These are phyloP conservation scores for Coreius guichenoti DNA, from an alignment of 2,797 vertebrate species.

Conservation along the genomic window DNA sequence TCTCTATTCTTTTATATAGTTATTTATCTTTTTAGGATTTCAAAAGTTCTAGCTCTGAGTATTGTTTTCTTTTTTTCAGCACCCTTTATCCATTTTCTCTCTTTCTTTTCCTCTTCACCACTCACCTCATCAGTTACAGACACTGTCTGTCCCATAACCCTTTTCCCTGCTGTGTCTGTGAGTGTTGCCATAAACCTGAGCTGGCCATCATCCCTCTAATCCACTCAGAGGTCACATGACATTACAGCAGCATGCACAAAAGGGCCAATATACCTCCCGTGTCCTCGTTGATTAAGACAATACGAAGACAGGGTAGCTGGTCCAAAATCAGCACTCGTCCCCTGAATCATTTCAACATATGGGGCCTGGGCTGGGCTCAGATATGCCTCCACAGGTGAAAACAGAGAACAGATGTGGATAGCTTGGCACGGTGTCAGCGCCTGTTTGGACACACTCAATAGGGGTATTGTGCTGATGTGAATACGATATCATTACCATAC, in stretches of 20 bases:
- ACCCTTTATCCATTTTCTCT: conserved; percentile 13
- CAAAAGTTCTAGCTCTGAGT: background rate
- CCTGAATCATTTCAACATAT: conserved; percentile 32
- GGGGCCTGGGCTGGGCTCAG: conserved; percentile 14
- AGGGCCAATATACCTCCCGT: conserved; percentile 10
- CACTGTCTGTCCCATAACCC: conserved; percentile 24
- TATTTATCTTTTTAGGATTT: background rate
- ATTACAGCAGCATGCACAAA: conserved; percentile 15
- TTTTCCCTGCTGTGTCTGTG: background rate
- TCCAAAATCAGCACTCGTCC: conserved; percentile 42
- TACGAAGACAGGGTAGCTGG: conserved; percentile 8
- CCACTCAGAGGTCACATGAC: conserved; percentile 46
- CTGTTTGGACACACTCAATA: conserved; percentile 64
- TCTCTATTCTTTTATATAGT: background rate
- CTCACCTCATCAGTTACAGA: conserved; percentile 26
- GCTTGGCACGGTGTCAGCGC: conserved; percentile 59
- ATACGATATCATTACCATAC: conserved; percentile 63
- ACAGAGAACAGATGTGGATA: conserved; percentile 64
- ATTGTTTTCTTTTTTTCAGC: background rate
- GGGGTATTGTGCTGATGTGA: conserved; percentile 63
- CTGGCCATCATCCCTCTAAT: conserved; percentile 14
- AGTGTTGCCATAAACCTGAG: conserved; percentile 26
- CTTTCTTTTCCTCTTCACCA: conserved; percentile 13
- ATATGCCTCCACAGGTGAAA: conserved; percentile 64
- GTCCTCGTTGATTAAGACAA: conserved; percentile 28